Evolutionary conservation across 1,140 invertebrate species (phyloP).

Genomic region (Globodera ellingtonae): DNA sequence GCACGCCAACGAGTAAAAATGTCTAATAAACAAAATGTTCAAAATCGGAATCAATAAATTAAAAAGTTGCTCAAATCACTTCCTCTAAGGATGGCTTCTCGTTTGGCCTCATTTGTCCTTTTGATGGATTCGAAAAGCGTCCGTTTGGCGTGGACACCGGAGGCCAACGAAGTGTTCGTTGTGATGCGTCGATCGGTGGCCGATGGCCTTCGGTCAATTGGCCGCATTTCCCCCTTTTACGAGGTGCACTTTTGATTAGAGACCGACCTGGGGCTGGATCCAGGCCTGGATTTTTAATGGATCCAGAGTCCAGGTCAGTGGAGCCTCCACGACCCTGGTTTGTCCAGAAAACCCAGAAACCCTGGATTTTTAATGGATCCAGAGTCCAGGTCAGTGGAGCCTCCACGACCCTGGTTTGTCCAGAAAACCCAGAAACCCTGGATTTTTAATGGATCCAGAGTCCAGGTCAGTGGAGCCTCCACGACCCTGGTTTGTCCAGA

Average conservation of each 20-base stretch:
- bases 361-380: not conserved
- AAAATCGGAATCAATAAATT: too few relatives aligned
- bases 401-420: not conserved
- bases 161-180: constrained; percentile 37
- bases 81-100: not conserved
- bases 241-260: not conserved
- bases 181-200: constrained; percentile 27
- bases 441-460: not conserved
- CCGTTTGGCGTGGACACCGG: constrained; percentile 21
- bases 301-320: constrained; percentile 9
- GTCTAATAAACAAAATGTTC: too few relatives aligned
- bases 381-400: constrained; percentile 3
- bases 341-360: not conserved
- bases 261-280: too few relatives aligned
- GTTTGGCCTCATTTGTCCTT: not conserved
- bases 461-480: not conserved
- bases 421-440: too few relatives aligned
- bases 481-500: not conserved
- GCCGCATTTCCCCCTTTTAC: constrained; percentile 25
- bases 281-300: too few relatives aligned
- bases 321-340: not conserved
- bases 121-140: not conserved
- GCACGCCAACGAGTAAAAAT: constrained; percentile 24
- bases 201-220: constrained; percentile 5
- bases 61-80: too few relatives aligned